These are phyloP conservation scores for Falco biarmicus DNA, from an alignment of 2,797 vertebrate species.

Conservation along the genomic window DNA sequence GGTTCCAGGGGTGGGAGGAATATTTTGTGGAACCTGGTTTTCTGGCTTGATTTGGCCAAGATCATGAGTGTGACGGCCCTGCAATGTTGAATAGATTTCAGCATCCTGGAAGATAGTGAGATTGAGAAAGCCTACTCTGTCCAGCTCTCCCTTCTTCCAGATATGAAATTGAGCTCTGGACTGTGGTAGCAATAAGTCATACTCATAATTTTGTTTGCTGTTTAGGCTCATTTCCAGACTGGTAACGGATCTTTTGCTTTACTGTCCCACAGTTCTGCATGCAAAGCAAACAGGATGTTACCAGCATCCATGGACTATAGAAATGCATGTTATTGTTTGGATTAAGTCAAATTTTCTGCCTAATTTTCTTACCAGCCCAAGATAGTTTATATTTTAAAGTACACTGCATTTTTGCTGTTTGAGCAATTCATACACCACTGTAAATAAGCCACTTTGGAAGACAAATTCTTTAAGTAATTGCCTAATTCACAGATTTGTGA, in stretches of 20 bases:
- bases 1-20: background rate
- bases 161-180: background rate
- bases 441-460: background rate
- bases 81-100: background rate
- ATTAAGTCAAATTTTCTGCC: background rate
- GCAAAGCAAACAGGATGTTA: background rate
- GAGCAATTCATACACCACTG: background rate
- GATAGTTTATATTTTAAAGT: background rate
- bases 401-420: background rate
- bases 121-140: background rate
- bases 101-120: background rate
- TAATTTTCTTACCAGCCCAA: background rate
- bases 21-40: background rate
- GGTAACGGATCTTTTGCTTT: background rate
- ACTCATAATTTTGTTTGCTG: background rate
- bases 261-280: background rate
- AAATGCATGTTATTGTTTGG: background rate
- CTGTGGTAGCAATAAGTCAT: background rate
- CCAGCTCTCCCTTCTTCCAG: background rate
- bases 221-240: background rate
- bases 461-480: background rate
- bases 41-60: background rate
- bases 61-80: background rate
- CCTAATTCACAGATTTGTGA: background rate
- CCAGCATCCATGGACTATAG: background rate